Conservation (phyloP, 1,140 invertebrate genomes). For the Drosophila lowei region DNA sequence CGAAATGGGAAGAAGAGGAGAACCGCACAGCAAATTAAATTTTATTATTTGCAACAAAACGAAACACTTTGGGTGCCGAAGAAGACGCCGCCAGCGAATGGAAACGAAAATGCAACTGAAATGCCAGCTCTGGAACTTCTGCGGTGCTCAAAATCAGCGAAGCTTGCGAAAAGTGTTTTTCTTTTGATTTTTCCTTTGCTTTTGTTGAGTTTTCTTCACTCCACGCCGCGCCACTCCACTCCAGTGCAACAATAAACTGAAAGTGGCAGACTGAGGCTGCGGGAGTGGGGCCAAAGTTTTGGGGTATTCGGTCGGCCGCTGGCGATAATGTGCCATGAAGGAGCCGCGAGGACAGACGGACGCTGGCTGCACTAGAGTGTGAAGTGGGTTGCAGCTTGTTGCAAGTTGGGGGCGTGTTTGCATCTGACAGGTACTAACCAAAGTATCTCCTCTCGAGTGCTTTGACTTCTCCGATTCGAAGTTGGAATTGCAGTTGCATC, state of each 20-base stretch:
- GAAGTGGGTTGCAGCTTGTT: constrained; percentile 63
- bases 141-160: constrained; percentile 63
- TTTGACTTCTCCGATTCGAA: constrained; percentile 56
- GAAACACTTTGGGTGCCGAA: constrained; percentile 56
- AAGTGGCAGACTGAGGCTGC: constrained; percentile 59
- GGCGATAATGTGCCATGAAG: constrained; percentile 67
- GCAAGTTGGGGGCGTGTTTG: constrained; percentile 20
- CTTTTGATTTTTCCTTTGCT: constrained; percentile 18
- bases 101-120: constrained; percentile 52
- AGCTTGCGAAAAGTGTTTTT: constrained; percentile 75
- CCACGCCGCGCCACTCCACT: constrained; percentile 12
- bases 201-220: constrained; percentile 39
- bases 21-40: constrained; percentile 73
- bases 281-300: constrained; percentile 13
- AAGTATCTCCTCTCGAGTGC: constrained; percentile 37
- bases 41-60: constrained; percentile 76
- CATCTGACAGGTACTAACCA: constrained; percentile 42
- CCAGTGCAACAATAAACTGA: constrained; percentile 35
- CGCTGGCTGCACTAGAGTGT: constrained; percentile 59
- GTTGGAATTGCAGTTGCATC: constrained; percentile 44
- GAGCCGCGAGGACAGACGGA: constrained; percentile 21
- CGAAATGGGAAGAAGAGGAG: constrained; percentile 29
- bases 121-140: constrained; percentile 54
- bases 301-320: constrained; percentile 38
- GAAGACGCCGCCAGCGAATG: constrained; percentile 24